Percentiles rank a stretch among this genome's conserved stretches.
phyloP scores from a whole-genome alignment of 2,113 vertebrate species.

The Syngnathus typhle region DNA sequence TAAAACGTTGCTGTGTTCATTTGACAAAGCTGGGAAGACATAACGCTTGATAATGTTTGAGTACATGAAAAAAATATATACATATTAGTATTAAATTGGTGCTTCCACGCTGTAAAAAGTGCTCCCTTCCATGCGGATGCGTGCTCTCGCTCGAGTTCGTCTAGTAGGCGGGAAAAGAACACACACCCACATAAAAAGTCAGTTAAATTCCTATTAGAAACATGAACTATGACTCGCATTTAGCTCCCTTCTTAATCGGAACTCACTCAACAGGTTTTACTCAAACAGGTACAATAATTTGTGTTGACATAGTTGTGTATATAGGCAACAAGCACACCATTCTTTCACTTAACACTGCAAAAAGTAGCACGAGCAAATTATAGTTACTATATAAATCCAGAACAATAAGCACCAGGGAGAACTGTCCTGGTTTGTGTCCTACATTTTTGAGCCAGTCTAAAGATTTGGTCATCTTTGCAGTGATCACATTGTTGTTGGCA shows the following conservation, averaged over 20 bases:
- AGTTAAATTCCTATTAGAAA: neutral
- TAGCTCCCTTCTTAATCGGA: neutral
- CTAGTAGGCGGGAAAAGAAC: conserved; percentile 41
- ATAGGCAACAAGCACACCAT: neutral
- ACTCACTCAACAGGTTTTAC: neutral
- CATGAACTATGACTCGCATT: neutral
- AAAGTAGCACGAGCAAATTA: conserved; percentile 54
- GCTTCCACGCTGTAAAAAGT: neutral
- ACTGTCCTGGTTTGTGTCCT: conserved; percentile 68
- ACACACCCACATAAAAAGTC: conserved; percentile 4
- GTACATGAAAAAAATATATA: no score
- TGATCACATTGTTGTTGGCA: conserved; percentile 11
- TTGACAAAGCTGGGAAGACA: neutral
- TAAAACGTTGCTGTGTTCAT: neutral
- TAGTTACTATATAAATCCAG: conserved; percentile 58
- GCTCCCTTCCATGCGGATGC: neutral
- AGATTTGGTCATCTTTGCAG: conserved; percentile 3
- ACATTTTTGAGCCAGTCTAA: conserved; percentile 54
- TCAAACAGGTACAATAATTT: conserved; percentile 24
- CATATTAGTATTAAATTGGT: neutral
- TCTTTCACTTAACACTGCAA: neutral
- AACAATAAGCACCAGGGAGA: conserved; percentile 44
- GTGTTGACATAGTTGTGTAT: neutral
- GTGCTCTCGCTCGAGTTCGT: conserved; percentile 38
- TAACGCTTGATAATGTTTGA: neutral